Conservation (phyloP, 2,113 vertebrate genomes). For the Acrocephalus arundinaceus region DNA sequence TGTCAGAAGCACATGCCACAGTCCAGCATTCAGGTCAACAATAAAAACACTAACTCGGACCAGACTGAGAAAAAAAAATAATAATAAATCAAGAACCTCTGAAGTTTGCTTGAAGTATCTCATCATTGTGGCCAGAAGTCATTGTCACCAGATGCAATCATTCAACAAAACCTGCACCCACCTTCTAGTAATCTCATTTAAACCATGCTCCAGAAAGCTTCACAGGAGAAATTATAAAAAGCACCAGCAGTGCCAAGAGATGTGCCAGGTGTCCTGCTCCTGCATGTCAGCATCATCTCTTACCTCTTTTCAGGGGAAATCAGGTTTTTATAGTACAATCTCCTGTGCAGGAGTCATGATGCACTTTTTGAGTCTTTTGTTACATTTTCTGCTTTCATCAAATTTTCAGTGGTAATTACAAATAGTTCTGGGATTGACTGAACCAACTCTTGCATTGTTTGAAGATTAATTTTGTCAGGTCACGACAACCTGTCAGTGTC, state of each 20-base stretch:
- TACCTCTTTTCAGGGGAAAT: neutral
- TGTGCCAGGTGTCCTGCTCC: neutral
- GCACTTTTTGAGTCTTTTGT: neutral
- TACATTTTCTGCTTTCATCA: neutral
- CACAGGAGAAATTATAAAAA: neutral
- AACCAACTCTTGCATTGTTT: neutral
- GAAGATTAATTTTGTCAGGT: neutral
- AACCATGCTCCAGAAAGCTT: accelerated
- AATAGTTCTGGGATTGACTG: neutral
- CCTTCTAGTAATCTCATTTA: neutral
- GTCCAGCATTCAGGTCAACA: neutral
- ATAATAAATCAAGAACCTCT: neutral
- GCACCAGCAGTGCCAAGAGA: neutral
- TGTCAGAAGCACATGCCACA: neutral
- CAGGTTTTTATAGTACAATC: neutral
- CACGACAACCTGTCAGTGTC: neutral
- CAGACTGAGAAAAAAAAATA: neutral
- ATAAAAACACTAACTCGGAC: neutral
- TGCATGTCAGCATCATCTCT: neutral
- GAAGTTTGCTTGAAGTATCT: neutral
- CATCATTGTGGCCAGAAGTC: neutral
- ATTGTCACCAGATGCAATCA: neutral
- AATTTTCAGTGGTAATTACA: neutral
- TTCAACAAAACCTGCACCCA: neutral
- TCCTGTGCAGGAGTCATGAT: neutral